Percentiles rank a stretch among this genome's conserved stretches.
phyloP scores from a whole-genome alignment of 2,797 vertebrate genomes.

The Acropternis orthonyx region DNA sequence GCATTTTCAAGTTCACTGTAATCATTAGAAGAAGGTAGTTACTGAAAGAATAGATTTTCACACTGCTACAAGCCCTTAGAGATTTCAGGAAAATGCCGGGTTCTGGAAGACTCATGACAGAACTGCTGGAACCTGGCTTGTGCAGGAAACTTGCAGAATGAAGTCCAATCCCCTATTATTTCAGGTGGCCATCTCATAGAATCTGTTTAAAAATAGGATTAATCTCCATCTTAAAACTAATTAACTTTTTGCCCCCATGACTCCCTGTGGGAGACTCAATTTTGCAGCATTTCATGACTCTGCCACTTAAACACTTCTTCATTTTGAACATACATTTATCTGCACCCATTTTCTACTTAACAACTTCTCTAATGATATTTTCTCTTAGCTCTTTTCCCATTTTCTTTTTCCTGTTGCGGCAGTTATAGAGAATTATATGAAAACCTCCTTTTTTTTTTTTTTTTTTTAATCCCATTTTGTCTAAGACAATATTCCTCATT shows the following conservation, averaged over 20 bases:
- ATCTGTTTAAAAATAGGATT: conserved; percentile 43
- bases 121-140: background rate
- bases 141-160: background rate
- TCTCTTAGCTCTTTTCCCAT: background rate
- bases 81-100: background rate
- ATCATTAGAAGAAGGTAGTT: background rate
- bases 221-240: conserved; percentile 52
- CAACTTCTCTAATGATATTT: background rate
- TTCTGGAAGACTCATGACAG: background rate
- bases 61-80: background rate
- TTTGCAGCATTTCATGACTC: background rate
- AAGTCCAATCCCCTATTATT: conserved; percentile 13
- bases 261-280: conserved; percentile 17
- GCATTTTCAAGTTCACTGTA: conserved; percentile 12
- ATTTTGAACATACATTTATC: background rate
- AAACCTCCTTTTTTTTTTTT: background rate
- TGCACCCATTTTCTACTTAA: background rate
- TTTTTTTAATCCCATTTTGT: background rate
- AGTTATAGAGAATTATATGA: background rate
- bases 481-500: background rate
- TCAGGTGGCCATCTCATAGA: conserved; percentile 3
- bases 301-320: background rate
- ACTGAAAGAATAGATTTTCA: background rate
- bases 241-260: conserved; percentile 17
- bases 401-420: background rate